A percentile compares a stretch with the other conserved stretches of the same genome.
Evolutionary conservation across 2,113 vertebrate species (phyloP).

Genomic region (Platysteira castanea): DNA sequence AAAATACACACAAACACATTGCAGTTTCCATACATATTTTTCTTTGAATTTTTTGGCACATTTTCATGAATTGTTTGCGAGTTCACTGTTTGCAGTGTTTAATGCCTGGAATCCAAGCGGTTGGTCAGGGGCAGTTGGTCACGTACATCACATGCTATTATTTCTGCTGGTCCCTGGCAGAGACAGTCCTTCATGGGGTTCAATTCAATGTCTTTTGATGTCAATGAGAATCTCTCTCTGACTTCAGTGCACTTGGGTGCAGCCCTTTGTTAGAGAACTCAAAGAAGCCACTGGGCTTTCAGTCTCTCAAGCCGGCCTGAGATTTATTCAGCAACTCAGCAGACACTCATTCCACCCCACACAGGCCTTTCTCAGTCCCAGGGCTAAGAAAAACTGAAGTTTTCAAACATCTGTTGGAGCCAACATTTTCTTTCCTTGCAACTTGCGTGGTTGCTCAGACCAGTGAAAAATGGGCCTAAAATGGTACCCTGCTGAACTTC

Average conservation of each 20-base stretch:
- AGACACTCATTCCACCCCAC: not conserved
- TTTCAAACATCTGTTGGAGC: not conserved
- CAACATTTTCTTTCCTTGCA: not conserved
- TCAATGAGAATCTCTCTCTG: not conserved
- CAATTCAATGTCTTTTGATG: not conserved
- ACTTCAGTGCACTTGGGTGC: not conserved
- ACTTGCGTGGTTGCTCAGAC: not conserved
- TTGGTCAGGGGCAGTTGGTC: slow-evolving; percentile 11
- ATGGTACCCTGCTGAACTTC: not conserved
- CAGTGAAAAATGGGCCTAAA: not conserved
- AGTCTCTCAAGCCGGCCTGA: not conserved
- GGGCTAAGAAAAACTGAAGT: not conserved
- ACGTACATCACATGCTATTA: slow-evolving; percentile 26
- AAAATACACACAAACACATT: slow-evolving; percentile 25
- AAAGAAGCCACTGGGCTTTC: slow-evolving; percentile 2
- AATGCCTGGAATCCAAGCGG: not conserved
- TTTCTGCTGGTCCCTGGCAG: slow-evolving; percentile 16
- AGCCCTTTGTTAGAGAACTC: slow-evolving; percentile 18
- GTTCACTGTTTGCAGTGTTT: not conserved
- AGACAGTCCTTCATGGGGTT: not conserved
- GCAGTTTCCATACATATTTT: slow-evolving; percentile 15
- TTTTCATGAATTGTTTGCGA: slow-evolving; percentile 40
- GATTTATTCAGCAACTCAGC: not conserved
- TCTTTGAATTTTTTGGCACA: slow-evolving; percentile 30
- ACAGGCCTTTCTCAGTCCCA: not conserved